Evolutionary conservation across 92 coral and sea anemone genomes (phyloP).

Genomic region (Phenganax marumi): DNA sequence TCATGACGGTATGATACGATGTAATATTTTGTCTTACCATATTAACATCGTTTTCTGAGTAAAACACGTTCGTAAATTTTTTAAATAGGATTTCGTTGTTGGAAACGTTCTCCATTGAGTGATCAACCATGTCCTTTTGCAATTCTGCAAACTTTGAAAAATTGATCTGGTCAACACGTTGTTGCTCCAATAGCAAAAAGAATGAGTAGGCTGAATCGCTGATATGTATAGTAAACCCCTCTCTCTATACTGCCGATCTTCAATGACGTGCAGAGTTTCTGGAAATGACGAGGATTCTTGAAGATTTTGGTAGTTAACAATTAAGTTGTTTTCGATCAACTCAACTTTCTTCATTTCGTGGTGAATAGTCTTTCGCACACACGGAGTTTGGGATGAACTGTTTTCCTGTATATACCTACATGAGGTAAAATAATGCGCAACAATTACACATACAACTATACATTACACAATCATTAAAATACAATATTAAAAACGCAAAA

Average conservation of each 20-base stretch:
- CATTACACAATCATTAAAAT: neutral
- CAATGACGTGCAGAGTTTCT: constrained; percentile 1
- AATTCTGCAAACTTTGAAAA: neutral
- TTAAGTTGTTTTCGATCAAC: neutral
- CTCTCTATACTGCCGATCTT: too few species aligned
- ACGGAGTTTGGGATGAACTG: neutral
- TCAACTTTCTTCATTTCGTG: constrained; percentile 4
- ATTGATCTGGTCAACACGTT: neutral
- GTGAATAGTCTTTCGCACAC: neutral
- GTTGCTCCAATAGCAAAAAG: neutral
- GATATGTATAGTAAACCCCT: too few species aligned
- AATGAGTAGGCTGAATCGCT: constrained; percentile 1
- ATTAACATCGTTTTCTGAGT: neutral
- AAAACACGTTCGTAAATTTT: neutral
- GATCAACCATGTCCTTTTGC: neutral
- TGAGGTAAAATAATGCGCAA: neutral
- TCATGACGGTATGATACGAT: too few species aligned
- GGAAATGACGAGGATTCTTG: neutral
- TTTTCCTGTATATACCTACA: neutral
- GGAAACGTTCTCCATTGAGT: neutral
- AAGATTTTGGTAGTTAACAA: neutral
- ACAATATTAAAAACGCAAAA: neutral
- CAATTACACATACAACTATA: neutral
- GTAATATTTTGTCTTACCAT: neutral
- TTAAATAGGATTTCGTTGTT: neutral